phyloP scores from a whole-genome alignment of 2,113 vertebrate species.

The Myodes glareolus region DNA sequence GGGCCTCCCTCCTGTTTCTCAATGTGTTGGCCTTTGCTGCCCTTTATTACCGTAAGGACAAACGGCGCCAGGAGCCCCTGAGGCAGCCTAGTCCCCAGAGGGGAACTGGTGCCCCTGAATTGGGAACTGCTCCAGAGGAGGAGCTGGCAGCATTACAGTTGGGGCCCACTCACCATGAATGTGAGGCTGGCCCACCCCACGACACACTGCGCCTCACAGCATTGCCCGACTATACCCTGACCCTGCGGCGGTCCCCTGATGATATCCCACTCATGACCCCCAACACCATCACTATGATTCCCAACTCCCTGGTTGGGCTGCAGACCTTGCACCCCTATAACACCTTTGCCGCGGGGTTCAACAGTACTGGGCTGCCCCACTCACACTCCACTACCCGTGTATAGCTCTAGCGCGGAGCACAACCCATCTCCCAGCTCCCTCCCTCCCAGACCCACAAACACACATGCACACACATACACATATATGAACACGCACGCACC shows the following conservation, averaged over 20 bases:
- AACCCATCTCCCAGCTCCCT: not conserved
- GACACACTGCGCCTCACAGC: constrained; percentile 93
- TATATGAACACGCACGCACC: constrained; percentile 61
- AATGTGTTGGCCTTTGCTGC: constrained; percentile 98
- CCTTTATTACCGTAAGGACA: constrained; percentile 99
- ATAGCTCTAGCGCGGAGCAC: constrained; percentile 89
- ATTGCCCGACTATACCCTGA: constrained; percentile 97
- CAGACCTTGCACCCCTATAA: constrained; percentile 99
- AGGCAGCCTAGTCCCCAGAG: constrained; percentile 95
- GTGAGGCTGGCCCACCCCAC: constrained; percentile 91
- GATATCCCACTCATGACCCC: constrained; percentile 99
- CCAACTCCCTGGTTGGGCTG: constrained; percentile 98
- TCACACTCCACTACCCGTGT: constrained; percentile 99
- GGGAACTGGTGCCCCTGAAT: constrained; percentile 89
- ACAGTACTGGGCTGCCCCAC: constrained; percentile 97
- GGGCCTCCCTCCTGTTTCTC: constrained; percentile 97
- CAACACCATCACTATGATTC: constrained; percentile 99
- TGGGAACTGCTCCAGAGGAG: constrained; percentile 93
- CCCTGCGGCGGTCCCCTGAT: constrained; percentile 96
- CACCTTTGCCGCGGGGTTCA: constrained; percentile 98
- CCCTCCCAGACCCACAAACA: not conserved
- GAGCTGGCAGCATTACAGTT: constrained; percentile 97
- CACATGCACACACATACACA: constrained; percentile 18
- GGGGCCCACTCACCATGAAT: constrained; percentile 96
- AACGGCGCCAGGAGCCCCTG: constrained; percentile 95